Conservation (phyloP, 1,140 invertebrate species). For the Euglossa dilemma region DNA sequence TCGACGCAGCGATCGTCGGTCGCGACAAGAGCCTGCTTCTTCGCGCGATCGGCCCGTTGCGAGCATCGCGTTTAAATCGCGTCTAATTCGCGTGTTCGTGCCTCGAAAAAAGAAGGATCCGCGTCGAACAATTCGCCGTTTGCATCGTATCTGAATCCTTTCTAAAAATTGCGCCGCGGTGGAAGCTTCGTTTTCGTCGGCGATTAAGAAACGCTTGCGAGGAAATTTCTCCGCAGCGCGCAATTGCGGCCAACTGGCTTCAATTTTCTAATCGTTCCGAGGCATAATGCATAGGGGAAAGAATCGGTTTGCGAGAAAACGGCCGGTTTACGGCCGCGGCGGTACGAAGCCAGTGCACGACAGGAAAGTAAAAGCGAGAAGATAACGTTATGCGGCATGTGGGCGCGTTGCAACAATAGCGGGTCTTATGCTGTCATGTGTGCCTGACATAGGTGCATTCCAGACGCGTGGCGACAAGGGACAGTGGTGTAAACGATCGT, state of each 20-base stretch:
- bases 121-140: too few relatives aligned
- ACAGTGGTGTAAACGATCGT: slow-evolving; percentile 14
- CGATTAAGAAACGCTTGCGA: not conserved
- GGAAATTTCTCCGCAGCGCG: not conserved
- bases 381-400: slow-evolving; percentile 34
- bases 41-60: not conserved
- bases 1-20: not conserved
- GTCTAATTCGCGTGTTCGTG: too few relatives aligned
- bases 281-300: not conserved
- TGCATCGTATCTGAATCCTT: not conserved
- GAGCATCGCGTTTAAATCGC: not conserved
- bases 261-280: slow-evolving; percentile 1
- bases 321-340: not conserved
- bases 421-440: not conserved
- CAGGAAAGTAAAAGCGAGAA: slow-evolving; percentile 18
- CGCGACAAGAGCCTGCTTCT: not conserved
- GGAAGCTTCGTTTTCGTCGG: not conserved
- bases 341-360: not conserved
- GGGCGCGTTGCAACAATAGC: slow-evolving; percentile 41
- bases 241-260: not conserved
- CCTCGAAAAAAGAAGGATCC: too few relatives aligned
- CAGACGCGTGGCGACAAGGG: not conserved
- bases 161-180: not conserved
- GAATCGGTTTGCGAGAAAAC: not conserved
- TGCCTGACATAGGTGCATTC: slow-evolving; percentile 29